Conservation (phyloP, 2,888 invertebrate genomes). For the Hirtodrosophila confusa region DNA sequence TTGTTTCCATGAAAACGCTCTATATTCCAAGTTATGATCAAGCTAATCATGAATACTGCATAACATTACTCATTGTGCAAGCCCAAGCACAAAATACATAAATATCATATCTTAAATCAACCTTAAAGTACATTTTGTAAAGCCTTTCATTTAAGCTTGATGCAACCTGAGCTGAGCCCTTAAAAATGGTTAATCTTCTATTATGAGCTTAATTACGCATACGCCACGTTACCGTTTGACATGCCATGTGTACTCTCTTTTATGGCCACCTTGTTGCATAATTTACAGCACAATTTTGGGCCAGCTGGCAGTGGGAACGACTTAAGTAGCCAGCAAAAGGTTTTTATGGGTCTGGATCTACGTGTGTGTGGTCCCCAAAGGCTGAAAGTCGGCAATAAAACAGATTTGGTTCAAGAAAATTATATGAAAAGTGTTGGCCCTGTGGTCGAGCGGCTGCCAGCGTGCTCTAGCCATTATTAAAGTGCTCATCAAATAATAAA, state of each 20-base stretch:
- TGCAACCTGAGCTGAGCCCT: not conserved
- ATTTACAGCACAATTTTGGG: conserved; percentile 61
- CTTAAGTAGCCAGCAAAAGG: conserved; percentile 71
- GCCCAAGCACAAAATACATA: too few species aligned
- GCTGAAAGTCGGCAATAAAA: conserved; percentile 63
- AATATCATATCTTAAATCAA: too few species aligned
- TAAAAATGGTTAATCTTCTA: conserved; percentile 25
- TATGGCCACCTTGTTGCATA: conserved; percentile 67
- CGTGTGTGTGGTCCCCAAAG: conserved; percentile 44
- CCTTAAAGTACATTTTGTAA: too few species aligned
- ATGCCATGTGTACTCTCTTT: conserved; percentile 51
- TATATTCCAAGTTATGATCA: too few species aligned
- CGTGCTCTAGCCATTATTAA: conserved; percentile 5
- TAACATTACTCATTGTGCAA: too few species aligned
- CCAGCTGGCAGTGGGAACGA: conserved; percentile 45
- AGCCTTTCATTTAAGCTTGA: conserved; percentile 2
- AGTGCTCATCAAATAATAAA: conserved; percentile 64
- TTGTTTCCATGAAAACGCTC: too few species aligned
- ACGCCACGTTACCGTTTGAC: conserved; percentile 60
- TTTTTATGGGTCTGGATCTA: conserved; percentile 60
- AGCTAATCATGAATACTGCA: too few species aligned
- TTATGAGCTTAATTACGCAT: conserved; percentile 71
- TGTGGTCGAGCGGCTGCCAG: conserved; percentile 4
- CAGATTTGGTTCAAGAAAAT: conserved; percentile 68
- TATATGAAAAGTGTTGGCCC: conserved; percentile 39